These are phyloP conservation scores for Cecropterus lyciades DNA, from an alignment of 1,140 invertebrate species.

Conservation along the genomic window DNA sequence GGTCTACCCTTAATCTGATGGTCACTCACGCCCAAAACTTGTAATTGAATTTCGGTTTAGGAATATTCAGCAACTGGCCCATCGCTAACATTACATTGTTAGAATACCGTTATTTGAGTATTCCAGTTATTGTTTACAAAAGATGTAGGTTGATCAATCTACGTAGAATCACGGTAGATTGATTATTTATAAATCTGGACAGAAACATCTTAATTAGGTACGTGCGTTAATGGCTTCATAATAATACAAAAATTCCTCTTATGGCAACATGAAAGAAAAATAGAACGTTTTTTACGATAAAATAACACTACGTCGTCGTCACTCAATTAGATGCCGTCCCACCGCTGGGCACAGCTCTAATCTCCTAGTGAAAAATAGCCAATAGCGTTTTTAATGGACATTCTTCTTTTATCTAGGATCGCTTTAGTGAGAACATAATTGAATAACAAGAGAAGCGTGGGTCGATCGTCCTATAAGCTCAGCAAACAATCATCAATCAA, in stretches of 20 bases:
- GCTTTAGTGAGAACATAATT: background rate
- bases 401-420: background rate
- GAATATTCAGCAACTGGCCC: slow-evolving; percentile 69
- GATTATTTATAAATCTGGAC: no score
- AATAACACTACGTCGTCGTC: no score
- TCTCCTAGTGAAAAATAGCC: no score
- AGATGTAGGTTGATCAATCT: slow-evolving; percentile 3
- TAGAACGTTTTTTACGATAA: no score
- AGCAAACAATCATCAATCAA: background rate
- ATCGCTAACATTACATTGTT: slow-evolving; percentile 52
- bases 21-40: slow-evolving; percentile 81
- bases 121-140: slow-evolving; percentile 11
- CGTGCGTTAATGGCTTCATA: background rate
- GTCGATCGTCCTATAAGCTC: background rate
- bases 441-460: background rate
- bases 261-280: no score
- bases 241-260: no score
- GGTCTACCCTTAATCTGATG: slow-evolving; percentile 78
- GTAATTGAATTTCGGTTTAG: slow-evolving; percentile 80
- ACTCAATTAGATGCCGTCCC: no score
- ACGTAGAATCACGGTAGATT: no score
- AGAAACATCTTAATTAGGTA: background rate
- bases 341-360: no score
- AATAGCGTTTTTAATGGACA: no score
- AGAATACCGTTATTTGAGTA: slow-evolving; percentile 41